Evolutionary conservation across 2,797 vertebrate species (phyloP).

Genomic region (Heliangelus exortis): DNA sequence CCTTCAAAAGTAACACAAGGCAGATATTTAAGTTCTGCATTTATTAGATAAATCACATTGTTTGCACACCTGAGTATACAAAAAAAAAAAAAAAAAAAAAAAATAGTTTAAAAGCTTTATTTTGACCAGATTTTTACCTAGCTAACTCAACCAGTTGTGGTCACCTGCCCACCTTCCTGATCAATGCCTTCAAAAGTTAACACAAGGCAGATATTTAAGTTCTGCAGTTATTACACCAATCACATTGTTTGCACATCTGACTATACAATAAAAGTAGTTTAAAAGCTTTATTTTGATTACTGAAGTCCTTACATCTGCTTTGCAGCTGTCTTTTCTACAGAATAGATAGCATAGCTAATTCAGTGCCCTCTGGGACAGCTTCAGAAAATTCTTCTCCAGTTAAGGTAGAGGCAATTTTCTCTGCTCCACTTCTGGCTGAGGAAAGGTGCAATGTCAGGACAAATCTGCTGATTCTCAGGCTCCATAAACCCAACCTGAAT

Average conservation of each 20-base stretch:
- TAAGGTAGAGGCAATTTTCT: conserved; percentile 45
- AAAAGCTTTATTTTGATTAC: not conserved
- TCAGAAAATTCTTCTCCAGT: conserved; percentile 45
- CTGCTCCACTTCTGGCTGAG: not conserved
- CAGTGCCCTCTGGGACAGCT: conserved; percentile 32
- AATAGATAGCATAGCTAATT: conserved; percentile 15
- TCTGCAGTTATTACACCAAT: not conserved
- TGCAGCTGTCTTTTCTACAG: conserved; percentile 21
- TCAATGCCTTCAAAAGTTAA: not conserved
- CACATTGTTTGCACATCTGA: not conserved
- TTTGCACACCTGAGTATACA: not conserved
- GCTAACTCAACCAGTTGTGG: not conserved
- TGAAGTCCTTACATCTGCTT: not conserved
- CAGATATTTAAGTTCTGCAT: not conserved
- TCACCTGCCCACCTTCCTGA: not conserved
- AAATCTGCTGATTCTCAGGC: not conserved
- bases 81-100: too few species aligned
- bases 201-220: not conserved
- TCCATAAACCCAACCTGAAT: not conserved
- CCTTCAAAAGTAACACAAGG: not conserved
- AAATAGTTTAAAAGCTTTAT: not conserved
- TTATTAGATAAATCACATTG: not conserved
- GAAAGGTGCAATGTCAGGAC: conserved; percentile 41
- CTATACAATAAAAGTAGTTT: not conserved
- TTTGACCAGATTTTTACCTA: not conserved